phyloP scores from a whole-genome alignment of 1,140 invertebrate genomes.

The Drosophila miranda region DNA sequence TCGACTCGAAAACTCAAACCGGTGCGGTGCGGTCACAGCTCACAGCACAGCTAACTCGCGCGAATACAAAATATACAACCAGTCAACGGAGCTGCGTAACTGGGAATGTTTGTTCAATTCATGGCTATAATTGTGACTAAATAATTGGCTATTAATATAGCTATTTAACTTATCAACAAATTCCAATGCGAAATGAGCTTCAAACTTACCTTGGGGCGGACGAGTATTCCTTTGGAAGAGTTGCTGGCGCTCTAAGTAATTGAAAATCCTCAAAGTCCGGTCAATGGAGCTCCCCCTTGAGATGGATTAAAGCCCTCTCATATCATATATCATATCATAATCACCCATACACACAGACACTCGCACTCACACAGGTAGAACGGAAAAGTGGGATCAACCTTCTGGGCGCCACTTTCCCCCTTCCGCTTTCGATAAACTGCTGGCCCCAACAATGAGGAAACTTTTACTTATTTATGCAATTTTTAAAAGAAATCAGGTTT shows the following conservation, averaged over 20 bases:
- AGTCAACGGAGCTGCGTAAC: too few species aligned
- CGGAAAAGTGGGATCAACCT: conserved; percentile 17
- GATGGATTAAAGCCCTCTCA: conserved; percentile 28
- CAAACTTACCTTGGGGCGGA: conserved; percentile 34
- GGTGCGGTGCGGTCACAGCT: too few species aligned
- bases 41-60: too few species aligned
- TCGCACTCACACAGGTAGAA: conserved; percentile 12
- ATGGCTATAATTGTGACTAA: conserved; percentile 33
- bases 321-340: conserved; percentile 40
- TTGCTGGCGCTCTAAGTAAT: conserved; percentile 26
- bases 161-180: conserved; percentile 48
- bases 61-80: too few species aligned
- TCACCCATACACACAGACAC: conserved; percentile 8
- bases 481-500: conserved; percentile 46
- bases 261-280: conserved; percentile 45
- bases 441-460: conserved; percentile 3
- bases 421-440: background rate
- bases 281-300: conserved; percentile 25
- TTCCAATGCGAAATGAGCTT: conserved; percentile 17
- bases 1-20: too few species aligned
- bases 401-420: conserved; percentile 20
- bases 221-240: conserved; percentile 9
- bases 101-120: too few species aligned
- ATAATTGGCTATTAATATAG: conserved; percentile 53
- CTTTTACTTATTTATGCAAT: conserved; percentile 26